Percentiles rank a stretch among this genome's conserved stretches.
Evolutionary conservation across 2,113 vertebrate species (phyloP).

Genomic region (Spea bombifrons): DNA sequence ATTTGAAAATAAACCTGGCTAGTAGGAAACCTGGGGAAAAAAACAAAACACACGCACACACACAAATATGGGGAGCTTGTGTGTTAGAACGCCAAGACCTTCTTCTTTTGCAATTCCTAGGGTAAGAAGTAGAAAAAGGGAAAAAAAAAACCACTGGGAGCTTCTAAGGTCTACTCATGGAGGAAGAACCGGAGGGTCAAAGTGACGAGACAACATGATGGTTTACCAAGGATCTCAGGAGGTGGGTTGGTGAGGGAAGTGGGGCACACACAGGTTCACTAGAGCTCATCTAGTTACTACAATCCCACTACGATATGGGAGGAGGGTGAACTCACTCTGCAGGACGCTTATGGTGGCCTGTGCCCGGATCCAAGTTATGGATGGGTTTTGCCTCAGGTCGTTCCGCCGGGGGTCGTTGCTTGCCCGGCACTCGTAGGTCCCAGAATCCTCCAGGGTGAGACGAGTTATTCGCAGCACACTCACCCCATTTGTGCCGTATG

Average conservation of each 20-base stretch:
- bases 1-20: constrained; percentile 55
- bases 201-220: constrained; percentile 52
- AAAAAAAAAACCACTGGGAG: constrained; percentile 58
- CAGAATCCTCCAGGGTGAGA: constrained; percentile 95
- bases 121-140: constrained; percentile 41
- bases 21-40: constrained; percentile 48
- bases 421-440: constrained; percentile 98
- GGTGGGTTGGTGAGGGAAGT: constrained; percentile 46
- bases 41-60: constrained; percentile 50
- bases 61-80: constrained; percentile 47
- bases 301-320: constrained; percentile 74
- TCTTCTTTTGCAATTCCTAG: constrained; percentile 59
- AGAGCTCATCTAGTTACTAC: constrained; percentile 80
- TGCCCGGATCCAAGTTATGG: constrained; percentile 97
- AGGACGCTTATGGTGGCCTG: constrained; percentile 98
- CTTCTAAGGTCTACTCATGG: constrained; percentile 56
- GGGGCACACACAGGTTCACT: constrained; percentile 59
- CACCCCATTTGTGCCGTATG: constrained; percentile 91
- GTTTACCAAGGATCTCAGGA: constrained; percentile 22
- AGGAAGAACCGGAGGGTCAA: constrained; percentile 51
- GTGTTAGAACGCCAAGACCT: constrained; percentile 51
- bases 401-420: constrained; percentile 98
- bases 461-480: constrained; percentile 93
- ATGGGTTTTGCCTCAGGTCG: constrained; percentile 95
- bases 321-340: constrained; percentile 90